Percentiles rank a stretch among this genome's conserved stretches.
phyloP scores from a whole-genome alignment of 1,140 invertebrate genomes.

The Lepidostoma basale region DNA sequence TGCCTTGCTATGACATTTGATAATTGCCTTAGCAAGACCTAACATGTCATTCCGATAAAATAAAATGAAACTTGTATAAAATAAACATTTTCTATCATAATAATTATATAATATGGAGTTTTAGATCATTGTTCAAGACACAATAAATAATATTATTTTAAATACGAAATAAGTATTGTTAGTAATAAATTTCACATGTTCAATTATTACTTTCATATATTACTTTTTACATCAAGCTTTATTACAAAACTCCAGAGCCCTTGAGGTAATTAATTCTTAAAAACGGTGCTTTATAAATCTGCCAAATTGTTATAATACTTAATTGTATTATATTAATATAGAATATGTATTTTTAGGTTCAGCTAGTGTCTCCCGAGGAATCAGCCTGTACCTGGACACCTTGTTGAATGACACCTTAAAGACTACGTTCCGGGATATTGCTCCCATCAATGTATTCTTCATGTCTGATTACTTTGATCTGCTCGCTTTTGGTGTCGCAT shows the following conservation, averaged over 20 bases:
- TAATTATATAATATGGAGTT: too few species aligned
- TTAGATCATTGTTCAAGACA: too few species aligned
- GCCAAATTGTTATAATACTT: not conserved
- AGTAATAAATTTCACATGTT: too few species aligned
- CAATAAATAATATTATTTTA: too few species aligned
- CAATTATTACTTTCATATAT: not conserved
- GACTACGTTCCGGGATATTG: constrained; percentile 51
- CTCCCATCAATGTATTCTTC: constrained; percentile 59
- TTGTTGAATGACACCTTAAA: constrained; percentile 44
- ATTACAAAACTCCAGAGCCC: not conserved
- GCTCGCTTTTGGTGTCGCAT: constrained; percentile 66
- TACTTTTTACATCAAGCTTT: not conserved
- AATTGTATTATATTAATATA: not conserved
- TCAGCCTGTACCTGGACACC: constrained; percentile 71
- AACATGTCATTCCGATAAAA: too few species aligned
- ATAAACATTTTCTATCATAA: too few species aligned
- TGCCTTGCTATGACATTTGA: too few species aligned
- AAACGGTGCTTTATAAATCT: too few species aligned
- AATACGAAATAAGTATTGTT: too few species aligned
- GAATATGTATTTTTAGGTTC: constrained; percentile 32
- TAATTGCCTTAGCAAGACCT: too few species aligned
- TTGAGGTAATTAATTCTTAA: too few species aligned
- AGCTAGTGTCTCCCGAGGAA: constrained; percentile 54
- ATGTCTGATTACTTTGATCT: constrained; percentile 74
- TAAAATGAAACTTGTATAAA: too few species aligned